Percentiles rank a stretch among this genome's conserved stretches.
Conservation (phyloP, 2,888 invertebrate genomes). For the Drosophila yooni region DNA sequence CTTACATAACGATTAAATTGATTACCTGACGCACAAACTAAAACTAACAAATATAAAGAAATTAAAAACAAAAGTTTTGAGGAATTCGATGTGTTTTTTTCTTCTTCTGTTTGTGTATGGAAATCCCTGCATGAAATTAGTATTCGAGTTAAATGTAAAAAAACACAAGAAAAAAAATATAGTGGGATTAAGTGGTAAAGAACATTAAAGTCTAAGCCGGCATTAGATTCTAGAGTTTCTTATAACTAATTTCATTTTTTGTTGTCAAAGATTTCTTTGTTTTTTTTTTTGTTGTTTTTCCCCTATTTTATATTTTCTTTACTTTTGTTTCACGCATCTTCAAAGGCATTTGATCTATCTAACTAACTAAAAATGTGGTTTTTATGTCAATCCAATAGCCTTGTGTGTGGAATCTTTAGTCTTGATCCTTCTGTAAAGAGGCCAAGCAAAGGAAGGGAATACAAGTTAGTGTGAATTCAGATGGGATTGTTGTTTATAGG, state of each 20-base stretch:
- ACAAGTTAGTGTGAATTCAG: constrained; percentile 3
- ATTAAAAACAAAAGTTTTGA: neutral
- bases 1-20: constrained; percentile 54
- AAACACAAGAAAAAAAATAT: neutral
- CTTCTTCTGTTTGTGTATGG: neutral
- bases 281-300: constrained; percentile 36
- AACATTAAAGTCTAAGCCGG: constrained; percentile 77
- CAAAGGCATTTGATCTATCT: constrained; percentile 80
- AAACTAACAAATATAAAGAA: constrained; percentile 21
- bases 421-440: constrained; percentile 75
- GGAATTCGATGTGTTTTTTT: neutral
- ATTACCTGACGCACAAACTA: constrained; percentile 45
- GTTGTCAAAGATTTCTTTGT: constrained; percentile 34
- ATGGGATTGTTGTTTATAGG: neutral
- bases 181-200: constrained; percentile 19
- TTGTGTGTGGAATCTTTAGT: constrained; percentile 69
- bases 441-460: neutral
- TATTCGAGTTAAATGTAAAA: constrained; percentile 35
- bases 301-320: constrained; percentile 32
- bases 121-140: constrained; percentile 25
- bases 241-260: constrained; percentile 33
- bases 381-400: constrained; percentile 74
- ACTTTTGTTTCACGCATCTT: constrained; percentile 69
- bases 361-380: constrained; percentile 69
- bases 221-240: constrained; percentile 76